Evolutionary conservation across 2,888 invertebrate species (phyloP), one percentile per base, ranked within the genome.

Genomic region (Epirrhoe alternata): DNA sequence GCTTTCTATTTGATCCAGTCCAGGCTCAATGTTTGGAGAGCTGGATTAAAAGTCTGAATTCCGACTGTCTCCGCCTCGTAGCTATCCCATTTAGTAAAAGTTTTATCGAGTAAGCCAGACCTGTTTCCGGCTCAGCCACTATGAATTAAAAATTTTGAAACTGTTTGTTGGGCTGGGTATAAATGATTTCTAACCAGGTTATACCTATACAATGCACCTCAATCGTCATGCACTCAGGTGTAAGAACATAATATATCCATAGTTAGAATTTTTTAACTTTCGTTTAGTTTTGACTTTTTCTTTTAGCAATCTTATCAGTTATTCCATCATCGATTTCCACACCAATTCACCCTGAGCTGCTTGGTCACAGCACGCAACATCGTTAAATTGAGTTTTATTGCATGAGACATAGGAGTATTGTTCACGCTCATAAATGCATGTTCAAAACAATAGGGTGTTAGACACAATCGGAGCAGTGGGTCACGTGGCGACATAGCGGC

Each of bases 1-100:
- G 83, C 83, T 86, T 87, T 87, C 84, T 84, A 84, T 83, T 82
- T 74, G 71, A 70, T 68, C 50, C 24, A 33, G 33, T 24, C 33
- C 33, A 42, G 50, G 72, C 76, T 68, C 65, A 77, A 78, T 81
- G 77, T 82, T 81, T 82, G 77, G 74, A 76, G 73, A 79, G 79
- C 72, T 74, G 71, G 78, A 84, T 82, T 57, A 4, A 38, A 51
- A 59, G 6, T 54, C 54, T 24, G 53, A 16, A 55, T 54, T 55
- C 24, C 47, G 47, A 12, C 2, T 38, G 35, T 38, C 35, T 7
- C 35, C 2, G 8, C 38, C 12, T 42, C 8, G 38, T 10, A 10
- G 7, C 1, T 10, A 10, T 38, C 12, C 38, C 38, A 42, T 12
- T 42, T 5, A 0, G 10, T 38, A 38, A n/a, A n/a, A 24, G 35